A percentile compares a stretch with the other conserved stretches of the same genome.
phyloP scores from a whole-genome alignment of 2,888 invertebrate genomes.

The Nymphalis polychloros region DNA sequence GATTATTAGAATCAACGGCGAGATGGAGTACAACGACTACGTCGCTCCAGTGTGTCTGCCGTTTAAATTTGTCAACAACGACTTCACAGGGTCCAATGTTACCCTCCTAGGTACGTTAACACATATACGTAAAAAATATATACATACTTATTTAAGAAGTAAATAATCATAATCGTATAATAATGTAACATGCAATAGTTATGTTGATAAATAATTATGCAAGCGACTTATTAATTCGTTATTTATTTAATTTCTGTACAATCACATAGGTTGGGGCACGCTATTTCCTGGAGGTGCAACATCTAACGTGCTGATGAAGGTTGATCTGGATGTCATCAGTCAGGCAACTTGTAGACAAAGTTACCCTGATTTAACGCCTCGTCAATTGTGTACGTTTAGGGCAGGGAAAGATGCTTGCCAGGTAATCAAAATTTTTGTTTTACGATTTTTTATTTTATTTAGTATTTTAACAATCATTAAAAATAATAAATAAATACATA shows the following conservation, averaged over 20 bases:
- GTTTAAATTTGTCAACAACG: conserved; percentile 63
- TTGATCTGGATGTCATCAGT: conserved; percentile 75
- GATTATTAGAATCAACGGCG: conserved; percentile 57
- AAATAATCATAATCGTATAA: too few species aligned
- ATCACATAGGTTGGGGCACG: conserved; percentile 83
- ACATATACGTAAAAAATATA: too few species aligned
- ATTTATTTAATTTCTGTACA: neutral
- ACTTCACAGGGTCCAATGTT: conserved; percentile 60
- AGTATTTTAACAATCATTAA: too few species aligned
- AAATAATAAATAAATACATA: too few species aligned
- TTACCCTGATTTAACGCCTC: conserved; percentile 46
- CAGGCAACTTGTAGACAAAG: conserved; percentile 61
- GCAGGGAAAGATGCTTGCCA: conserved; percentile 82
- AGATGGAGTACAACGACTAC: conserved; percentile 71
- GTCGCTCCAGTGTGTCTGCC: conserved; percentile 86
- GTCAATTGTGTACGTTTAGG: conserved; percentile 76
- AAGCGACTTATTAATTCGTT: neutral
- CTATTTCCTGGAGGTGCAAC: conserved; percentile 69
- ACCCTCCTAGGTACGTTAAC: conserved; percentile 67
- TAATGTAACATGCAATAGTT: too few species aligned
- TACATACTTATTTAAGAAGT: too few species aligned
- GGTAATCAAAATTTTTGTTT: conserved; percentile 53
- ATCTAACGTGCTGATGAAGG: conserved; percentile 76
- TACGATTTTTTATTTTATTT: too few species aligned
- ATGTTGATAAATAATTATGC: too few species aligned